Evolutionary conservation across 2,888 invertebrate genomes (phyloP).

Genomic region (Amphiduros pacificus): DNA sequence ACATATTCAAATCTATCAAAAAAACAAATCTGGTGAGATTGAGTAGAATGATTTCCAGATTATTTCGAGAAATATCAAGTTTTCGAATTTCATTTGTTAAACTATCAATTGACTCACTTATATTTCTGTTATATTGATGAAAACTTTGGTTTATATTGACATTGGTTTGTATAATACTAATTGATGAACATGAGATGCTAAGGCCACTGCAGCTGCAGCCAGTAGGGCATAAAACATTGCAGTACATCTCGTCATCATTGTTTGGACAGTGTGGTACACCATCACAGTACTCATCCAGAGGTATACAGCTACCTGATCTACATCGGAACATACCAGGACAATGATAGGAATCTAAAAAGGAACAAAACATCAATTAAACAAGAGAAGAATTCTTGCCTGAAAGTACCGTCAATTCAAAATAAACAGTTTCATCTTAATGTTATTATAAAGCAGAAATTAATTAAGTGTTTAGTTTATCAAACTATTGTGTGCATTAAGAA

Average conservation of each 20-base stretch:
- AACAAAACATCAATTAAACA: too few relatives aligned
- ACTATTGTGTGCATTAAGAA: too few relatives aligned
- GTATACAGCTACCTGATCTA: neutral
- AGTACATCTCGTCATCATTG: constrained; percentile 10
- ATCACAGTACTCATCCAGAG: neutral
- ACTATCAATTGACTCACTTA: neutral
- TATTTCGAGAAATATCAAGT: constrained; percentile 7
- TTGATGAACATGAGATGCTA: constrained; percentile 1
- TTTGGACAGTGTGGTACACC: neutral
- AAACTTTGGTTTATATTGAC: too few relatives aligned
- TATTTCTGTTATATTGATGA: too few relatives aligned
- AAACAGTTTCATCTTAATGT: too few relatives aligned
- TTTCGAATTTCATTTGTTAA: neutral
- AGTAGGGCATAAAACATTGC: constrained; percentile 4
- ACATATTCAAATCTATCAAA: constrained; percentile 1
- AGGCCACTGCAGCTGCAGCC: constrained; percentile 4
- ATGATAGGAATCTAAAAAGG: too few relatives aligned
- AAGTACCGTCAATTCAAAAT: too few relatives aligned
- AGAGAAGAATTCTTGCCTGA: too few relatives aligned
- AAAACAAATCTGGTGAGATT: neutral
- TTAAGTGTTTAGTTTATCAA: too few relatives aligned
- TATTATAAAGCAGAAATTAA: too few relatives aligned
- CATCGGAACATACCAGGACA: constrained; percentile 9
- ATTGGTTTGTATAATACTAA: too few relatives aligned
- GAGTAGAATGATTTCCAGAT: neutral